phyloP scores from a whole-genome alignment of 2,797 vertebrate species.

The Danio albolineatus region DNA sequence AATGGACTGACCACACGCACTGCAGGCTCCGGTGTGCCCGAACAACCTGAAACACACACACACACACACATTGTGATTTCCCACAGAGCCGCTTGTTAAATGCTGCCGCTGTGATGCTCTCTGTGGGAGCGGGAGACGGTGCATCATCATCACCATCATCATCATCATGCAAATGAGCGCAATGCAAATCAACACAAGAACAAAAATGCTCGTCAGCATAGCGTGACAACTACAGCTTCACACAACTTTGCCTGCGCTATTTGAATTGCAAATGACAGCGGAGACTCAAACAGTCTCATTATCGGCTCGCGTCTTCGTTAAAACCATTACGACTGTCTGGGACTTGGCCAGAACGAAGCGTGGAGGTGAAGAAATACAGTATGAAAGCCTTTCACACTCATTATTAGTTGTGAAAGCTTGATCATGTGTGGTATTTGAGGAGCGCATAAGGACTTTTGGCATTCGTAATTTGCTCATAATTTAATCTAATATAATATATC shows the following conservation, averaged over 20 bases:
- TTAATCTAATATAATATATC: too few relatives aligned
- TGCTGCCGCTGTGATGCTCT: not conserved
- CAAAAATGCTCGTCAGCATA: conserved; percentile 36
- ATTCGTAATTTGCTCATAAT: not conserved
- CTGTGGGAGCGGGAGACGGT: conserved; percentile 25
- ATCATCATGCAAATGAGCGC: not conserved
- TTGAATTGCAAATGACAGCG: conserved; percentile 58
- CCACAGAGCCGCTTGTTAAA: not conserved
- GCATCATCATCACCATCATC: conserved; percentile 22
- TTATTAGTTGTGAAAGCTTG: conserved; percentile 26
- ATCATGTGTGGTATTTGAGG: not conserved
- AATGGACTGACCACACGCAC: conserved; percentile 82
- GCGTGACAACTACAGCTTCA: conserved; percentile 27
- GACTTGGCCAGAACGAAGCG: conserved; percentile 17
- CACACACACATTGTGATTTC: not conserved
- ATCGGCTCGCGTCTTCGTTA: conserved; percentile 28
- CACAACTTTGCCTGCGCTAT: conserved; percentile 28
- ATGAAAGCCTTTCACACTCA: conserved; percentile 1
- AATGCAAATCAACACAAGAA: conserved; percentile 55
- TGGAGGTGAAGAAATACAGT: not conserved
- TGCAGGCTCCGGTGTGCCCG: conserved; percentile 82
- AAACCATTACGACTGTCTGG: conserved; percentile 8
- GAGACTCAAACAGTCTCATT: conserved; percentile 26
- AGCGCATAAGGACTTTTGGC: too few relatives aligned
- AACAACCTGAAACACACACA: conserved; percentile 74